Conservation (phyloP, 2,113 vertebrate genomes). For the Sinocyclocheilus grahami region DNA sequence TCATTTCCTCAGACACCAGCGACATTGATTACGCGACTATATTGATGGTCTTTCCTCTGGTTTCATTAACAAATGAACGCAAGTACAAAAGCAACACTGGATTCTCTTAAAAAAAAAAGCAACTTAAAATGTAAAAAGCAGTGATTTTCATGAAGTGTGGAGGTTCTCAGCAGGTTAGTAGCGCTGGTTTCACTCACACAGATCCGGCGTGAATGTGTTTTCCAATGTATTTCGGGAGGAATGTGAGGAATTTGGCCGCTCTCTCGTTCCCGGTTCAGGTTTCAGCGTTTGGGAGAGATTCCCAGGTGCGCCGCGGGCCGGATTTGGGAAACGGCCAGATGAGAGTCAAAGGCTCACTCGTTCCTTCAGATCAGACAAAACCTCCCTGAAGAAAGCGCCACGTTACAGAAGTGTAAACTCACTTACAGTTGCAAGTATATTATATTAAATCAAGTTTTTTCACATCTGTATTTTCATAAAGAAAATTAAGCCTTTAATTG, state of each 20-base stretch:
- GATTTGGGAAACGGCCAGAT: background rate
- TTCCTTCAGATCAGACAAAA: background rate
- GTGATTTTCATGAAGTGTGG: background rate
- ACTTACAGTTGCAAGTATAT: no score
- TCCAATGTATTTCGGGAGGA: background rate
- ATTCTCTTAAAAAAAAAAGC: constrained; percentile 55
- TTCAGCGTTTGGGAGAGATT: background rate
- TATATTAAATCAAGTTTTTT: no score
- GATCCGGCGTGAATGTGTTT: background rate
- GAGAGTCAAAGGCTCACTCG: no score
- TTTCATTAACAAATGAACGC: constrained; percentile 46
- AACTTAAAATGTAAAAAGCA: background rate
- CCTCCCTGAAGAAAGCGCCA: no score
- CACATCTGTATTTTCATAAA: no score
- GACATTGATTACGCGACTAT: constrained; percentile 73
- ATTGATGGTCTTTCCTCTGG: constrained; percentile 73
- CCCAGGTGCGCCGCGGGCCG: background rate
- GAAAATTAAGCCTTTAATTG: no score
- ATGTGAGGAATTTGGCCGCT: constrained; percentile 23
- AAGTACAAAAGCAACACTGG: background rate
- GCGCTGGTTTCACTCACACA: background rate
- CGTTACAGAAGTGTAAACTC: no score
- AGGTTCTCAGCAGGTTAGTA: constrained; percentile 20
- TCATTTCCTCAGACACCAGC: background rate
- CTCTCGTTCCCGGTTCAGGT: background rate